Evolutionary conservation across 2,113 vertebrate genomes (phyloP).

Genomic region (Girardinichthys multiradiatus): DNA sequence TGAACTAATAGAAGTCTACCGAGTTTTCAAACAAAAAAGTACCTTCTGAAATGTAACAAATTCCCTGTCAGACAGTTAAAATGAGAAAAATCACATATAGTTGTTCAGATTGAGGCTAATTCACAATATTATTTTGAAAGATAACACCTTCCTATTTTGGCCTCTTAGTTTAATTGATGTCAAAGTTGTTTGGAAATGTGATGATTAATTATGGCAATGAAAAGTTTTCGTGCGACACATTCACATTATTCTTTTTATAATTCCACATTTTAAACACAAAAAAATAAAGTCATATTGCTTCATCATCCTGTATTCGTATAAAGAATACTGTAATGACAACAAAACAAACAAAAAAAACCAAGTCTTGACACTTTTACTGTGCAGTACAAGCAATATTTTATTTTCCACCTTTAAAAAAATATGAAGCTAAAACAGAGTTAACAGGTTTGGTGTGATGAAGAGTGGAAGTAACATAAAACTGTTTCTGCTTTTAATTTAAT

Average conservation of each 20-base stretch:
- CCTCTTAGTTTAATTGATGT: too few relatives aligned
- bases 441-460: background rate
- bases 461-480: background rate
- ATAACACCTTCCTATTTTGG: too few relatives aligned
- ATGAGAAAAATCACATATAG: constrained; percentile 13
- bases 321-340: background rate
- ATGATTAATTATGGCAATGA: background rate
- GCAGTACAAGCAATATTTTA: background rate
- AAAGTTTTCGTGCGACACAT: background rate
- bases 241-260: background rate
- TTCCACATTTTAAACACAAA: background rate
- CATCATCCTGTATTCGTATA: background rate
- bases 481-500: constrained; percentile 17
- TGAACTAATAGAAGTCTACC: constrained; percentile 31
- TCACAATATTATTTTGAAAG: background rate
- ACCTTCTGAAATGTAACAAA: constrained; percentile 19
- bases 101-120: background rate
- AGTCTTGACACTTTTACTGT: background rate
- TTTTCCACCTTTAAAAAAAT: constrained; percentile 15
- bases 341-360: too few relatives aligned
- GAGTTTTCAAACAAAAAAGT: background rate
- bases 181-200: too few relatives aligned
- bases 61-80: constrained; percentile 14
- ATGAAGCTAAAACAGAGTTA: constrained; percentile 1
- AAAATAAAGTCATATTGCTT: background rate